Percentiles rank a stretch among this genome's conserved stretches.
These are phyloP conservation scores for Trematocara macrostoma DNA, from an alignment of 2,113 vertebrate species.

Conservation along the genomic window DNA sequence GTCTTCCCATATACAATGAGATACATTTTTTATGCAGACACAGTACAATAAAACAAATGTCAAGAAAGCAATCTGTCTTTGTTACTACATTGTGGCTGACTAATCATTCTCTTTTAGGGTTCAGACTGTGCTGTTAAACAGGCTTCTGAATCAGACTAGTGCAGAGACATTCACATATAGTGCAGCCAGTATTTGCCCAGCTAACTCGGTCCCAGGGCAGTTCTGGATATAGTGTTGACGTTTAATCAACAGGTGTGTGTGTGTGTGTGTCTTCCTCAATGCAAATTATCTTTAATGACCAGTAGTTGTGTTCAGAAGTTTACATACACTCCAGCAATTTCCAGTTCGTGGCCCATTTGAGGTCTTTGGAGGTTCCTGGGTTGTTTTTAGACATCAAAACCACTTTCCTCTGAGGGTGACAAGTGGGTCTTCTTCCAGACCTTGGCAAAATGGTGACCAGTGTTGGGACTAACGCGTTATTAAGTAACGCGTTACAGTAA, in stretches of 20 bases:
- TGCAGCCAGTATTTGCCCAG: conserved; percentile 2
- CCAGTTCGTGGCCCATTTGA: neutral
- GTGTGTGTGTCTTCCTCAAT: neutral
- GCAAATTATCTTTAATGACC: neutral
- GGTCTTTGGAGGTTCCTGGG: neutral
- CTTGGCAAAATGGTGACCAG: neutral
- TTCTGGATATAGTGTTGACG: neutral
- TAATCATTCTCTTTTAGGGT: neutral
- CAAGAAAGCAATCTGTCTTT: neutral
- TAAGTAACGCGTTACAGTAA: too few relatives aligned
- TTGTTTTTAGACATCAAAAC: neutral
- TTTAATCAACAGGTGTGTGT: neutral
- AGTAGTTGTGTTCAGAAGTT: neutral
- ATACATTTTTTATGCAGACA: neutral
- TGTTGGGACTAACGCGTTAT: too few relatives aligned
- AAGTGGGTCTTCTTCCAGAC: neutral
- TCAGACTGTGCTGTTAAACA: neutral
- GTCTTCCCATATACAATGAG: neutral
- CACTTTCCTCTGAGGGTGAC: neutral
- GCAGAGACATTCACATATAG: neutral
- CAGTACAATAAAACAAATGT: neutral
- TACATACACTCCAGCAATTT: neutral
- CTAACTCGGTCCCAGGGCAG: neutral
- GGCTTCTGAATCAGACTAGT: neutral
- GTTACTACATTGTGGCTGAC: neutral